Evolutionary conservation across 2,888 invertebrate species (phyloP).

Genomic region (Hemithea aestivaria): DNA sequence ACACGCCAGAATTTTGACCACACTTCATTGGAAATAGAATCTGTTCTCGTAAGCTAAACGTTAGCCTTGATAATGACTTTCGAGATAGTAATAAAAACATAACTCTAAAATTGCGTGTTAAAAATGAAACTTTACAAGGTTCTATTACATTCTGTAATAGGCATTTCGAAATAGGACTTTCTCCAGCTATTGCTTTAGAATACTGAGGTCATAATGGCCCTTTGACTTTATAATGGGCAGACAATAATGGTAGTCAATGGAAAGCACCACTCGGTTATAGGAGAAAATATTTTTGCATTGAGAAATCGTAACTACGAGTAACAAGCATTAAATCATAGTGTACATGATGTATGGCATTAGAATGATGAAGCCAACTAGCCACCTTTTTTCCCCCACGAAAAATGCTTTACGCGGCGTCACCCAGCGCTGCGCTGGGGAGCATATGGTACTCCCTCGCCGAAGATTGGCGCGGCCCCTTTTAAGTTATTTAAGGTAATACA

Average conservation of each 20-base stretch:
- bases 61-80: too few relatives aligned
- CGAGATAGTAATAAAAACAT: not conserved
- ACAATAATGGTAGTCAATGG: conserved; percentile 7
- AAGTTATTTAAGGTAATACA: too few relatives aligned
- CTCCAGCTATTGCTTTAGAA: conserved; percentile 9
- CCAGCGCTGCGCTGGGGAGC: too few relatives aligned
- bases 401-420: too few relatives aligned
- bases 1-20: too few relatives aligned
- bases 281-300: conserved; percentile 24
- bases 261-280: conserved; percentile 3
- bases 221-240: conserved; percentile 11
- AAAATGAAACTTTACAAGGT: conserved; percentile 3
- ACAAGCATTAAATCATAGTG: too few relatives aligned
- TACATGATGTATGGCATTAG: not conserved
- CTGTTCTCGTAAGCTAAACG: too few relatives aligned
- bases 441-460: too few relatives aligned
- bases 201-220: conserved; percentile 13
- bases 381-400: too few relatives aligned
- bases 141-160: not conserved
- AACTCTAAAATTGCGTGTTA: conserved; percentile 1
- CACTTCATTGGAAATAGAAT: too few relatives aligned
- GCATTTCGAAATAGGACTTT: conserved; percentile 12
- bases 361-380: too few relatives aligned
- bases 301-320: conserved; percentile 7
- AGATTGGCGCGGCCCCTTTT: too few relatives aligned